Evolutionary conservation across 2,113 vertebrate genomes (phyloP).

Genomic region (Limnothrissa miodon): DNA sequence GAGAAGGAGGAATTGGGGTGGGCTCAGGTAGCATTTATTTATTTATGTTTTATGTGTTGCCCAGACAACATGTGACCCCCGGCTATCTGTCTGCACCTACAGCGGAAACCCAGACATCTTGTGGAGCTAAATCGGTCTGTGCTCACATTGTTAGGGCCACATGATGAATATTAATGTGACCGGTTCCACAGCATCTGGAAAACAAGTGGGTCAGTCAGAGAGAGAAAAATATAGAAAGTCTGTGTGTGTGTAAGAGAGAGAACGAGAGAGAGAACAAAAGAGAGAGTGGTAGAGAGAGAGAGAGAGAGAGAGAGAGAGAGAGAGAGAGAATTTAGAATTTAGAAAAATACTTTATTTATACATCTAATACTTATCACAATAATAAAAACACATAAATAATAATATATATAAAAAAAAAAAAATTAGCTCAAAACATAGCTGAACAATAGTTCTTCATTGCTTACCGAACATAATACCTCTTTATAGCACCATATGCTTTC

Average conservation of each 20-base stretch:
- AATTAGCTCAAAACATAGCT: too few relatives aligned
- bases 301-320: background rate
- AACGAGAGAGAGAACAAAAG: background rate
- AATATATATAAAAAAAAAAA: too few relatives aligned
- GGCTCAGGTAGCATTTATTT: conserved; percentile 48
- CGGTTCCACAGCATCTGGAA: conserved; percentile 63
- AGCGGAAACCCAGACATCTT: conserved; percentile 66
- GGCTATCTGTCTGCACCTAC: conserved; percentile 72
- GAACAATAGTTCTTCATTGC: too few relatives aligned
- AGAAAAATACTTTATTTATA: too few relatives aligned
- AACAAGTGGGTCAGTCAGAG: conserved; percentile 54
- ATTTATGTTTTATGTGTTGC: background rate
- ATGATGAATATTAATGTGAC: conserved; percentile 69
- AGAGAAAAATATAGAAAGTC: background rate
- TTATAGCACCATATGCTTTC: too few relatives aligned
- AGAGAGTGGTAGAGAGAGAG: background rate
- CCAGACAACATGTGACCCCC: conserved; percentile 65
- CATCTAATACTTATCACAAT: too few relatives aligned
- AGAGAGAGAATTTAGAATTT: background rate
- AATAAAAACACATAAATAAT: too few relatives aligned
- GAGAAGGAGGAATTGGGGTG: conserved; percentile 68
- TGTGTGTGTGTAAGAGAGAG: background rate
- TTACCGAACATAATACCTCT: too few relatives aligned
- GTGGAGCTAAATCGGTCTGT: conserved; percentile 61
- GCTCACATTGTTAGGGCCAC: conserved; percentile 70